Conservation (phyloP, 2,888 invertebrate species). For the Lucinisca nassula region DNA sequence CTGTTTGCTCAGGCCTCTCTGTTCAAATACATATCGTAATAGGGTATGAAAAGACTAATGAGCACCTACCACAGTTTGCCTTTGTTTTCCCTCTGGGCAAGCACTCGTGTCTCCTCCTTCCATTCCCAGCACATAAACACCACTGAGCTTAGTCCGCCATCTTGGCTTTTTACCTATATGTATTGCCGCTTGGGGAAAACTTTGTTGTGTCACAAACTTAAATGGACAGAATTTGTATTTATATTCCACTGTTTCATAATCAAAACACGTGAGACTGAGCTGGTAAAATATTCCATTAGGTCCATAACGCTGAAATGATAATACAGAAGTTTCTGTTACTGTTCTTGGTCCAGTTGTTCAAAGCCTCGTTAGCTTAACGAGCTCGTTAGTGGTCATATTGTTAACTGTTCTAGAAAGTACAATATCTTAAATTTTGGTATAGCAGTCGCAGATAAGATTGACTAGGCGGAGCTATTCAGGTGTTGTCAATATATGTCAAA, state of each 20-base stretch:
- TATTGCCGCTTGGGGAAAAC: constrained; percentile 58
- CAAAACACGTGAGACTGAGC: constrained; percentile 79
- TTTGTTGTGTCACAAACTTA: constrained; percentile 77
- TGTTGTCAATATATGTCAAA: too few relatives aligned
- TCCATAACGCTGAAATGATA: constrained; percentile 79
- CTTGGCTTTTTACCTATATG: constrained; percentile 72
- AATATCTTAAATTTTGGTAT: too few relatives aligned
- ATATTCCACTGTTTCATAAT: constrained; percentile 73
- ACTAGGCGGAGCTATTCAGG: too few relatives aligned
- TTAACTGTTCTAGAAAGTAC: too few relatives aligned
- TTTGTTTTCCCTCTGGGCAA: constrained; percentile 76
- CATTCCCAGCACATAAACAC: constrained; percentile 79
- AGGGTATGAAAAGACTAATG: not conserved
- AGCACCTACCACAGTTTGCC: constrained; percentile 79
- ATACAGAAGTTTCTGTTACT: too few relatives aligned
- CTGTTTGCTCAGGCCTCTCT: too few relatives aligned
- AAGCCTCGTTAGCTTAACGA: too few relatives aligned
- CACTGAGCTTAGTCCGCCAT: constrained; percentile 72
- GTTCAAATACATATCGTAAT: too few relatives aligned
- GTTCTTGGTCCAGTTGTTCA: too few relatives aligned
- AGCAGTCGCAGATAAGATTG: too few relatives aligned
- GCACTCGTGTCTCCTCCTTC: constrained; percentile 75
- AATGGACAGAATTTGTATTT: constrained; percentile 85
- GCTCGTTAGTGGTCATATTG: too few relatives aligned
- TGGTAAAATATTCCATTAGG: constrained; percentile 83